These are phyloP conservation scores for Microtus pennsylvanicus DNA, from an alignment of 2,113 vertebrate species.

Conservation along the genomic window DNA sequence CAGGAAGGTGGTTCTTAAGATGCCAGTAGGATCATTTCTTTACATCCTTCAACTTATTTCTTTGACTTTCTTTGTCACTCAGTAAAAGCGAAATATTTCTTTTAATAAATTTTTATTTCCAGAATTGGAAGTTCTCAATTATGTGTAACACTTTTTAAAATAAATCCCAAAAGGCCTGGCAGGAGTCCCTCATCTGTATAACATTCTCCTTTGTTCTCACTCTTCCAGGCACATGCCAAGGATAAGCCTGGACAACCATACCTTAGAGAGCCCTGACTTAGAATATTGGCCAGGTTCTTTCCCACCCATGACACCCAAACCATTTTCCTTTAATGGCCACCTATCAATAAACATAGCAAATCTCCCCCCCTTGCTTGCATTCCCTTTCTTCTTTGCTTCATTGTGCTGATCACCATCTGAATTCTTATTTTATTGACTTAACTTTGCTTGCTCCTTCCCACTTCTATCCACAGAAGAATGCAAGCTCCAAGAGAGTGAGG, in stretches of 20 bases:
- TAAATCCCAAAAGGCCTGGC: neutral
- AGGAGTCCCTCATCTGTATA: neutral
- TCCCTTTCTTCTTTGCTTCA: neutral
- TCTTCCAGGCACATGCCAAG: neutral
- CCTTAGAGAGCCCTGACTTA: neutral
- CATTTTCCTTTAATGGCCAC: neutral
- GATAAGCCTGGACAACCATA: fast-evolving
- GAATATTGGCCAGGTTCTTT: neutral
- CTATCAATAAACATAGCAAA: neutral
- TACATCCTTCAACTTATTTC: neutral
- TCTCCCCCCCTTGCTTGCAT: neutral
- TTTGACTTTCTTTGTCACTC: neutral
- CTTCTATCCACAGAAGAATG: neutral
- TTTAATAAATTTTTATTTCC: neutral
- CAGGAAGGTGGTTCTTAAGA: neutral
- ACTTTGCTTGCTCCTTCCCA: neutral
- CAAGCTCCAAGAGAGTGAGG: neutral
- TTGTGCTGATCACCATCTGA: neutral
- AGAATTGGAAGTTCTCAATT: neutral
- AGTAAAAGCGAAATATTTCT: neutral
- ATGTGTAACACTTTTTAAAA: neutral
- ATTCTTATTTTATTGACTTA: neutral
- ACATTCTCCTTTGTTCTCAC: neutral
- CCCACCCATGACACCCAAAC: fast-evolving
- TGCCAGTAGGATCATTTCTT: neutral